These are phyloP conservation scores for Montipora sp. DNA, from an alignment of 64 coral and sea anemone species.

Conservation along the genomic window DNA sequence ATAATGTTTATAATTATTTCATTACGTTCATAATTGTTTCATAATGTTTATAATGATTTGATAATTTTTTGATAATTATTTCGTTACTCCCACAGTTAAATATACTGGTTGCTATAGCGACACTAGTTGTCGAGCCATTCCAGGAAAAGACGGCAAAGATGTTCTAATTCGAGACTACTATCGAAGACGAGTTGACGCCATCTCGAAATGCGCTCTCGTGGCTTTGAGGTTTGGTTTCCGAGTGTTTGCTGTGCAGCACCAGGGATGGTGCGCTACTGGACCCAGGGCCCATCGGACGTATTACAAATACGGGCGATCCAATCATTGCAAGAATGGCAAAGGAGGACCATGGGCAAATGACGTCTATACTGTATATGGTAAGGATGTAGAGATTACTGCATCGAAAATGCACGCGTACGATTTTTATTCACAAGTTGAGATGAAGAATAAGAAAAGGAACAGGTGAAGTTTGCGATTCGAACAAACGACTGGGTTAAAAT, in stretches of 20 bases:
- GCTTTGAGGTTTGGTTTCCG: not conserved
- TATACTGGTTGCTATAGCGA: slow-evolving; percentile 39
- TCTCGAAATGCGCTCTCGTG: slow-evolving; percentile 52
- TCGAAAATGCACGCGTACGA: no score
- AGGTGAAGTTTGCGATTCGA: no score
- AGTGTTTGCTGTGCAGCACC: slow-evolving; percentile 63
- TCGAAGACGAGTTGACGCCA: slow-evolving; percentile 2
- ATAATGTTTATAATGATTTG: not conserved
- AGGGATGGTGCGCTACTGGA: slow-evolving; percentile 52
- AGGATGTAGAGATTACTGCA: not conserved
- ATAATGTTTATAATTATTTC: no score
- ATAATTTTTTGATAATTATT: not conserved
- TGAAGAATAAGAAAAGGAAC: no score
- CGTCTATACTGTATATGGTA: slow-evolving; percentile 38
- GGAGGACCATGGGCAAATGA: slow-evolving; percentile 74
- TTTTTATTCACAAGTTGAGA: no score
- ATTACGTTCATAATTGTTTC: not conserved
- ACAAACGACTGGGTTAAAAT: no score
- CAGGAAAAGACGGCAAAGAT: slow-evolving; percentile 17
- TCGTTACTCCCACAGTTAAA: not conserved
- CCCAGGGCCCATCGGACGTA: slow-evolving; percentile 26
- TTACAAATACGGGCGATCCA: slow-evolving; percentile 54
- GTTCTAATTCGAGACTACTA: slow-evolving; percentile 17
- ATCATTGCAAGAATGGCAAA: slow-evolving; percentile 43
- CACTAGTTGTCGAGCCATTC: slow-evolving; percentile 25